Evolutionary conservation across 35 echinoderm and acorn worm species (phyloP).

Genomic region (Apostichopus californicus): DNA sequence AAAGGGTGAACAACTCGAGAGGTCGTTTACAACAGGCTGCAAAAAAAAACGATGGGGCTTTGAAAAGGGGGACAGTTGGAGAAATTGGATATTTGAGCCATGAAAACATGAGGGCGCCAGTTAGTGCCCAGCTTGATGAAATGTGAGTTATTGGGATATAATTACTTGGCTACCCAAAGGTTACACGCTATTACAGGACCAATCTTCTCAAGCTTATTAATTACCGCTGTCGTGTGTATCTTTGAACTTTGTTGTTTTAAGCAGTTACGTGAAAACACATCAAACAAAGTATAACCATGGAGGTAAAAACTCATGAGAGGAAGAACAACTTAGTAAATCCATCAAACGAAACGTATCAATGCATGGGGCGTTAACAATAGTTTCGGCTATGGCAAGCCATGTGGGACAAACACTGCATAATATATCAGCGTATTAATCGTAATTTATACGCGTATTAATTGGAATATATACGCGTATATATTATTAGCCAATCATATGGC

Average conservation of each 20-base stretch:
- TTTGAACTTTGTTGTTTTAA: background rate
- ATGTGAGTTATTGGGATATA: constrained; percentile 10
- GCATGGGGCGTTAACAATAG: too few species aligned
- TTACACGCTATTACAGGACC: background rate
- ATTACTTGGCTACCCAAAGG: background rate
- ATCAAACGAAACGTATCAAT: too few species aligned
- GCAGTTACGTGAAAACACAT: background rate
- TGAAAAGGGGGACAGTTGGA: background rate
- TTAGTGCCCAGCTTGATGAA: constrained; percentile 28
- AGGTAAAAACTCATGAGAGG: too few species aligned
- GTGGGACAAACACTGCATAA: too few species aligned
- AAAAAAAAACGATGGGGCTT: background rate
- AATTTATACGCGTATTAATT: too few species aligned
- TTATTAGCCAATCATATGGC: too few species aligned
- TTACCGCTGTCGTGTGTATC: background rate
- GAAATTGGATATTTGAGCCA: constrained; percentile 4
- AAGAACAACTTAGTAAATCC: too few species aligned
- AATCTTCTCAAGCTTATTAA: background rate
- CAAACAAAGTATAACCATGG: too few species aligned
- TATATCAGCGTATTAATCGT: too few species aligned
- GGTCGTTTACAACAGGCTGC: background rate
- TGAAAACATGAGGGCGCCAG: background rate
- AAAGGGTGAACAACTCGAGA: background rate
- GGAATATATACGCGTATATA: too few species aligned
- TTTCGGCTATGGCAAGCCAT: too few species aligned